Evolutionary conservation across 1,140 invertebrate genomes (phyloP).

Genomic region (Drosophila triauraria): DNA sequence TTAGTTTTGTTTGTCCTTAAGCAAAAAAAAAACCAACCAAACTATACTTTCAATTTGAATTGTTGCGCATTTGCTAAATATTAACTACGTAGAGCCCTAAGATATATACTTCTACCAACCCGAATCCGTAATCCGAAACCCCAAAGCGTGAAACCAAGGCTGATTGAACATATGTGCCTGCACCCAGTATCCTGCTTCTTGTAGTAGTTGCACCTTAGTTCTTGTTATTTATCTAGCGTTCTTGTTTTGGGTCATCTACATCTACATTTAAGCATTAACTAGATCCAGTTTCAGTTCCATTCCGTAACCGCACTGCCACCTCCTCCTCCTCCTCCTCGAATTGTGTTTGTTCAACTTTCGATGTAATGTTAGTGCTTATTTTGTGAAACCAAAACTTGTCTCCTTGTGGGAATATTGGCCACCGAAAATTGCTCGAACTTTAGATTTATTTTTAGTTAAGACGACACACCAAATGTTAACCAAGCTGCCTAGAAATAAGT

Average conservation of each 20-base stretch:
- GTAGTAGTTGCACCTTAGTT: conserved; percentile 36
- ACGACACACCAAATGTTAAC: conserved; percentile 18
- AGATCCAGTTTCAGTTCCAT: conserved; percentile 31
- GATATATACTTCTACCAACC: conserved; percentile 24
- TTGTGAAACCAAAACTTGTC: conserved; percentile 16
- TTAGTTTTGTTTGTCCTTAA: conserved; percentile 50
- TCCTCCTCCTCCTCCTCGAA: conserved; percentile 51
- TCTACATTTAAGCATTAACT: conserved; percentile 23
- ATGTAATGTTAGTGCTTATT: conserved; percentile 48
- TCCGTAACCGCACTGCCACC: conserved; percentile 34
- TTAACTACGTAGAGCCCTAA: conserved; percentile 43
- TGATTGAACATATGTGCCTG: conserved; percentile 47
- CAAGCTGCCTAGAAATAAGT: background rate
- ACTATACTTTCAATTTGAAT: conserved; percentile 80
- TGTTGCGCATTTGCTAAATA: conserved; percentile 72
- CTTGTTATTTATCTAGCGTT: conserved; percentile 21
- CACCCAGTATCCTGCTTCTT: conserved; percentile 42
- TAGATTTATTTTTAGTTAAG: background rate
- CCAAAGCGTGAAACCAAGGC: conserved; percentile 29
- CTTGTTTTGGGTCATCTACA: conserved; percentile 29
- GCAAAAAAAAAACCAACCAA: conserved; percentile 35
- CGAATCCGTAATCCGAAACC: conserved; percentile 9
- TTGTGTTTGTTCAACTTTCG: conserved; percentile 74
- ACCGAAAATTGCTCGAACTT: conserved; percentile 52
- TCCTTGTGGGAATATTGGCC: conserved; percentile 52